Evolutionary conservation across 2,113 vertebrate species (phyloP).

Genomic region (Seriola aureovittata): DNA sequence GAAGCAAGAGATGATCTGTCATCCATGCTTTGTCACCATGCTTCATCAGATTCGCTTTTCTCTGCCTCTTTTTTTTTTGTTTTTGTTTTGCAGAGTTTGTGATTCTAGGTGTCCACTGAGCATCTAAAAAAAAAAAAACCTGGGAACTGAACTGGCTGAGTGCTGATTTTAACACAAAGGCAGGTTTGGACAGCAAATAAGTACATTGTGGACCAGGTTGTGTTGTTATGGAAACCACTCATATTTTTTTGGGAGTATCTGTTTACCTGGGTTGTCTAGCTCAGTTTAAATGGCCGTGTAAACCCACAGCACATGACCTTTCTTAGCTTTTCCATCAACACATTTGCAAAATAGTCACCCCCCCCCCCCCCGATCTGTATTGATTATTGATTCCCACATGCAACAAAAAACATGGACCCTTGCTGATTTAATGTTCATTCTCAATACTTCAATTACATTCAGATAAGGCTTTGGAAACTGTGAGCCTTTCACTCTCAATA

Average conservation of each 20-base stretch:
- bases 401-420: neutral
- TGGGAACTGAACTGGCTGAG: neutral
- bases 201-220: neutral
- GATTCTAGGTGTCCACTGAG: neutral
- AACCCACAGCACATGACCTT: conserved; percentile 16
- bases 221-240: conserved; percentile 64
- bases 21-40: conserved; percentile 38
- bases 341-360: neutral
- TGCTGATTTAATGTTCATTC: conserved; percentile 8
- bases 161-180: conserved; percentile 21
- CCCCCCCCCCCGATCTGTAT: neutral
- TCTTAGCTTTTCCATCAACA: conserved; percentile 6
- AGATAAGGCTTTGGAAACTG: conserved; percentile 11
- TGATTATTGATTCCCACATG: conserved; percentile 15
- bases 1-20: conserved; percentile 49
- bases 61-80: neutral
- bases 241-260: conserved; percentile 57
- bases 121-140: neutral
- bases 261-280: conserved; percentile 46
- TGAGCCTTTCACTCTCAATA: conserved; percentile 52
- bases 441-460: conserved; percentile 27
- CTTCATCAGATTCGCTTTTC: conserved; percentile 32
- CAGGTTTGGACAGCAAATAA: conserved; percentile 40
- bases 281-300: conserved; percentile 1
- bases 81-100: neutral